Conservation (phyloP, 2,888 invertebrate genomes). For the Eudasyphora cyanicolor region DNA sequence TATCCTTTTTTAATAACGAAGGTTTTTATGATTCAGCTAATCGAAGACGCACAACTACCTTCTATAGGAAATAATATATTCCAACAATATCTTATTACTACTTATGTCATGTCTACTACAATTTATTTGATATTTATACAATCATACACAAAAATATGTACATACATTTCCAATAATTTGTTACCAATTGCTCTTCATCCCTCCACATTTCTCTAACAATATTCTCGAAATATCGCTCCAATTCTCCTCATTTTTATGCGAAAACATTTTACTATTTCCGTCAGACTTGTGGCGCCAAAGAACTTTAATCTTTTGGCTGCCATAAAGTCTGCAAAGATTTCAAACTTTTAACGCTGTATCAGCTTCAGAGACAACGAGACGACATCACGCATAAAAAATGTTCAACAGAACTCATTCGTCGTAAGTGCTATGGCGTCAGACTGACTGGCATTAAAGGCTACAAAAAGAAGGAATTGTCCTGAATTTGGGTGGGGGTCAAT, state of each 20-base stretch:
- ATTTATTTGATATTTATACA: slow-evolving; percentile 9
- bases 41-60: no score
- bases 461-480: slow-evolving; percentile 37
- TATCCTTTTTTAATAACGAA: no score
- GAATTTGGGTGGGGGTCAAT: no score
- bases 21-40: not conserved
- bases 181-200: not conserved
- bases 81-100: not conserved
- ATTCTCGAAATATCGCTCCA: not conserved
- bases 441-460: slow-evolving; percentile 69
- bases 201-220: not conserved
- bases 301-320: slow-evolving; percentile 75
- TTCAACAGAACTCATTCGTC: not conserved
- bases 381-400: slow-evolving; percentile 25
- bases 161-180: slow-evolving; percentile 13
- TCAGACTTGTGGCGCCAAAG: slow-evolving; percentile 73
- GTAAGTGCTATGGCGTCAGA: slow-evolving; percentile 73
- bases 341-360: slow-evolving; percentile 25
- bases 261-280: slow-evolving; percentile 43
- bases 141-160: not conserved
- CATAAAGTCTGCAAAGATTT: slow-evolving; percentile 72
- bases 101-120: no score
- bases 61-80: not conserved
- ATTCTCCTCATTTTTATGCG: not conserved
- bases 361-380: slow-evolving; percentile 19